Evolutionary conservation across 2,888 invertebrate genomes (phyloP).

Genomic region (Oscheius sp.): DNA sequence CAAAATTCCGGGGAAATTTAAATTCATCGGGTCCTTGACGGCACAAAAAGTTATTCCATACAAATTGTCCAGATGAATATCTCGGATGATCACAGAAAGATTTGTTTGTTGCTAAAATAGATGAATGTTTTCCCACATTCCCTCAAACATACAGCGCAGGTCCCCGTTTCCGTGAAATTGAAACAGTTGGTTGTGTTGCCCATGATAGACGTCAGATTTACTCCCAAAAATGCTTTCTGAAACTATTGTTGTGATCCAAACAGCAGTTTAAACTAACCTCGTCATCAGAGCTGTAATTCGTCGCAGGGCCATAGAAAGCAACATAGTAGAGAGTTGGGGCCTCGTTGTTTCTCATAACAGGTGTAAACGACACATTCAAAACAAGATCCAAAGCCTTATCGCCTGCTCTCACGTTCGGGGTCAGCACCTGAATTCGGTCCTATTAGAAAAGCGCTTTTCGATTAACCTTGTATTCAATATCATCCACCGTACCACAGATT

Average conservation of each 20-base stretch:
- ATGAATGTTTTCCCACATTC: neutral
- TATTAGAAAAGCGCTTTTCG: neutral
- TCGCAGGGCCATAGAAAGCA: constrained; percentile 65
- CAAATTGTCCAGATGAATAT: constrained; percentile 55
- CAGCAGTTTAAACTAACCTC: constrained; percentile 38
- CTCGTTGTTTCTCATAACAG: constrained; percentile 44
- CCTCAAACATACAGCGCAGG: constrained; percentile 48
- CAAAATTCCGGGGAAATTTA: constrained; percentile 59
- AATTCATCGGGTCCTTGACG: constrained; percentile 61
- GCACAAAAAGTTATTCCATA: constrained; percentile 70
- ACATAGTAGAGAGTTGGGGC: constrained; percentile 62
- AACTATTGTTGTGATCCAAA: constrained; percentile 23
- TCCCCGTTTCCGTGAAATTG: constrained; percentile 43
- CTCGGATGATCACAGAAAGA: constrained; percentile 48
- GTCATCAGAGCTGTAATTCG: constrained; percentile 51
- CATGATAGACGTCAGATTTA: constrained; percentile 63
- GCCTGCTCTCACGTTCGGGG: constrained; percentile 32
- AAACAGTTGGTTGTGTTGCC: constrained; percentile 58
- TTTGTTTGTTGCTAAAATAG: constrained; percentile 22
- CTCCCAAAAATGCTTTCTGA: constrained; percentile 60
- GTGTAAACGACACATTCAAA: constrained; percentile 64
- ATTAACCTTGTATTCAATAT: constrained; percentile 37
- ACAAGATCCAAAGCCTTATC: constrained; percentile 51
- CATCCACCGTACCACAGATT: constrained; percentile 62
- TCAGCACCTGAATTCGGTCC: constrained; percentile 37